These are phyloP conservation scores for Caenorhabditis macrosperma DNA, from an alignment of 2,888 invertebrate species.

Conservation along the genomic window DNA sequence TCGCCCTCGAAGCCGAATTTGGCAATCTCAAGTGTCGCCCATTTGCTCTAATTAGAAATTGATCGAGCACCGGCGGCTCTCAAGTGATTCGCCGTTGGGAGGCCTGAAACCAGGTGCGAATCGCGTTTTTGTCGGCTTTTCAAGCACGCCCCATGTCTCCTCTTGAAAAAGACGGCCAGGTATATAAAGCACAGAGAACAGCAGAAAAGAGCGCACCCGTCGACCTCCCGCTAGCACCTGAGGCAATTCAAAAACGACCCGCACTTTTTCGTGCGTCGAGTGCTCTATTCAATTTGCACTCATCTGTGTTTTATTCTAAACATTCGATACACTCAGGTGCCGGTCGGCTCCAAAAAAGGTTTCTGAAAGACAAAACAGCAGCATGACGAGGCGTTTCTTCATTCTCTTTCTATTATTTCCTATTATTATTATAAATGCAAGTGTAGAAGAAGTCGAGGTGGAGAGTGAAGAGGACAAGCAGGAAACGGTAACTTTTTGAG, in stretches of 20 bases:
- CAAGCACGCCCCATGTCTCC: slow-evolving; percentile 55
- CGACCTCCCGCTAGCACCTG: slow-evolving; percentile 46
- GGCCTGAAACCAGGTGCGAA: slow-evolving; percentile 60
- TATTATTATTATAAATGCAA: slow-evolving; percentile 13
- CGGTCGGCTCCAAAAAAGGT: slow-evolving; percentile 35
- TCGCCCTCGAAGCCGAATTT: slow-evolving; percentile 34
- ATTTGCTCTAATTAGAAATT: slow-evolving; percentile 54
- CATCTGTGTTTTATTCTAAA: slow-evolving; percentile 59
- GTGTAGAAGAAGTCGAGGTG: slow-evolving; percentile 31
- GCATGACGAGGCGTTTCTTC: slow-evolving; percentile 26
- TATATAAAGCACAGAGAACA: slow-evolving; percentile 57
- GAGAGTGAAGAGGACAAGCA: slow-evolving; percentile 33
- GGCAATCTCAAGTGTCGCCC: slow-evolving; percentile 55
- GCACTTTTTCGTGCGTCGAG: slow-evolving; percentile 60
- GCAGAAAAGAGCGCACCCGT: slow-evolving; percentile 47
- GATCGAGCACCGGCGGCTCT: slow-evolving; percentile 47
- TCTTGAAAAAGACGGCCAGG: slow-evolving; percentile 32
- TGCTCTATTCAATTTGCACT: slow-evolving; percentile 59
- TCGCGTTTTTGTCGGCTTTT: slow-evolving; percentile 60
- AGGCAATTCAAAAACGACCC: slow-evolving; percentile 56
- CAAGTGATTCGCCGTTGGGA: slow-evolving; percentile 41
- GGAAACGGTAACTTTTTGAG: slow-evolving; percentile 38
- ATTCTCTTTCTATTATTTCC: slow-evolving; percentile 25
- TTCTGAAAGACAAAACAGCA: slow-evolving; percentile 31
- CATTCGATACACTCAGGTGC: slow-evolving; percentile 55